Conservation (phyloP, 2,797 vertebrate species). For the Hapalemur alaotrensis region DNA sequence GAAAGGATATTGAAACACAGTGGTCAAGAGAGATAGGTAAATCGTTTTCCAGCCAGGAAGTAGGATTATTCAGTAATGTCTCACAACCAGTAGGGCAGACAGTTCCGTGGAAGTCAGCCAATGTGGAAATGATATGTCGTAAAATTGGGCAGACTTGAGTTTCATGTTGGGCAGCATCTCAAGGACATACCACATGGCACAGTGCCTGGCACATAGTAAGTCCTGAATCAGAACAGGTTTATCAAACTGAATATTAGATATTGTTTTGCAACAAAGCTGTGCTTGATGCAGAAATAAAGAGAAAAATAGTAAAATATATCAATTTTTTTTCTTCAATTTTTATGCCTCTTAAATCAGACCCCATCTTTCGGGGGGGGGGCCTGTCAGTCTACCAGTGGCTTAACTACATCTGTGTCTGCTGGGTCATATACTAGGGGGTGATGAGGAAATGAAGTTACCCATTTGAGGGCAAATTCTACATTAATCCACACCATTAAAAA, state of each 20-base stretch:
- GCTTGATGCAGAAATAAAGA: neutral
- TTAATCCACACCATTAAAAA: neutral
- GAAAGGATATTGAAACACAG: neutral
- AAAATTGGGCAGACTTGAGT: neutral
- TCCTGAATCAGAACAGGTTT: rapidly evolving
- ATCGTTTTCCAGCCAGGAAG: neutral
- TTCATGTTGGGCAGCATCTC: neutral
- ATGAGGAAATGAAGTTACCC: neutral
- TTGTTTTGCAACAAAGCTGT: neutral
- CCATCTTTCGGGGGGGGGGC: neutral
- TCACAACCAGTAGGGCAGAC: neutral
- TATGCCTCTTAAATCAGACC: neutral
- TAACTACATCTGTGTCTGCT: neutral
- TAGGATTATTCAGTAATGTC: neutral
- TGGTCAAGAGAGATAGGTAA: neutral
- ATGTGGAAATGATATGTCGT: neutral
- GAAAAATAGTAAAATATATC: neutral
- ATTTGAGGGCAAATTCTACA: neutral
- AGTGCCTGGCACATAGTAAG: neutral
- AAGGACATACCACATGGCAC: neutral
- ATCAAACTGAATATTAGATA: neutral
- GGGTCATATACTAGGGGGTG: neutral
- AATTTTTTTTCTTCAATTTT: neutral
- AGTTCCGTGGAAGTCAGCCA: too few relatives aligned
- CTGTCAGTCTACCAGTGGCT: neutral